phyloP scores from a whole-genome alignment of 2,113 vertebrate genomes.

The Mellivora capensis region DNA sequence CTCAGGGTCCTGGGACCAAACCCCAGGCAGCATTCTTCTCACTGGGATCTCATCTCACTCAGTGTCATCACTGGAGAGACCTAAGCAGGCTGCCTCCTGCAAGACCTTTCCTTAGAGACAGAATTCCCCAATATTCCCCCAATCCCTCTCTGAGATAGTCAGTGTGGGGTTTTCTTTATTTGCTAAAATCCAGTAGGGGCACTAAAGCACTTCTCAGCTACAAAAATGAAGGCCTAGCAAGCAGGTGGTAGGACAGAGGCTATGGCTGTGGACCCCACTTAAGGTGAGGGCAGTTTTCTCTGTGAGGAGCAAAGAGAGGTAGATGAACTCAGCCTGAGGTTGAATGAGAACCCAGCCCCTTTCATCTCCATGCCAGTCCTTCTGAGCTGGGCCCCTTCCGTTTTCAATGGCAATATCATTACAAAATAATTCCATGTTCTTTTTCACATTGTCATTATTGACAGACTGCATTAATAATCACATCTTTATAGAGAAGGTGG shows the following conservation, averaged over 20 bases:
- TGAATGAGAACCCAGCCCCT: not conserved
- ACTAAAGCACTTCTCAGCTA: conserved; percentile 86
- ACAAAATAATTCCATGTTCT: not conserved
- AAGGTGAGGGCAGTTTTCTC: not conserved
- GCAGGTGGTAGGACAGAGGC: conserved; percentile 76
- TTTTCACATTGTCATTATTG: not conserved
- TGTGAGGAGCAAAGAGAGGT: not conserved
- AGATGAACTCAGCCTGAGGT: not conserved
- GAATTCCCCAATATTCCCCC: no score
- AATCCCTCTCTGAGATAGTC: not conserved
- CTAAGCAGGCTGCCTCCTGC: no score
- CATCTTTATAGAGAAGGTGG: no score
- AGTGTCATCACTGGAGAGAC: no score
- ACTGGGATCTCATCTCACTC: no score
- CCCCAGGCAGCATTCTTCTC: no score
- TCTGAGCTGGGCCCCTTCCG: not conserved
- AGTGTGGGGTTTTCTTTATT: conserved; percentile 57
- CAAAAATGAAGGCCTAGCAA: conserved; percentile 83
- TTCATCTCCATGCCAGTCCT: not conserved
- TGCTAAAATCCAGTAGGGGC: conserved; percentile 88
- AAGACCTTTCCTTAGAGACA: not conserved
- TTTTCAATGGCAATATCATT: not conserved
- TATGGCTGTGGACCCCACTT: conserved; percentile 62
- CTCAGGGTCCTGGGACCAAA: not conserved
- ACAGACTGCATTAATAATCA: not conserved